phyloP scores from a whole-genome alignment of 2,888 invertebrate species.

The Adelphocoris suturalis region DNA sequence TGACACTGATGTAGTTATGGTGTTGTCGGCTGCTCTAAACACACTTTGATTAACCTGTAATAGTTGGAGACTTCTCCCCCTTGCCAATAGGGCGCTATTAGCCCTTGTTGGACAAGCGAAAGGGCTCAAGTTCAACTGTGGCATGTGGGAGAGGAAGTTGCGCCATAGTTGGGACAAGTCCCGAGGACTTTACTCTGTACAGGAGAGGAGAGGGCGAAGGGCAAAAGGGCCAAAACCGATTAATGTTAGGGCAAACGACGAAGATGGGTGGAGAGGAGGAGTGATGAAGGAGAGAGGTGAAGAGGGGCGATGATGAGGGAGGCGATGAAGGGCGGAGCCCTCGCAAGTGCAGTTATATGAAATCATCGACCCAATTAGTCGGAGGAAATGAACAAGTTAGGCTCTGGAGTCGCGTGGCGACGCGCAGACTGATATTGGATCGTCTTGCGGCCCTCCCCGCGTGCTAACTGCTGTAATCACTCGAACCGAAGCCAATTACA shows the following conservation, averaged over 20 bases:
- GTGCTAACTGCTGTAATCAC: constrained; percentile 43
- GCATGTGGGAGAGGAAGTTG: neutral
- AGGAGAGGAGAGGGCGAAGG: neutral
- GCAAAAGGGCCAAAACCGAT: neutral
- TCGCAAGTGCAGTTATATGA: constrained; percentile 40
- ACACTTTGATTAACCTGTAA: neutral
- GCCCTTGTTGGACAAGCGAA: neutral
- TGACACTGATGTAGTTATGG: too few species aligned
- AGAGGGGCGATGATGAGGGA: neutral
- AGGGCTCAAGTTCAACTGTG: neutral
- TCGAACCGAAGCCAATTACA: constrained; percentile 37
- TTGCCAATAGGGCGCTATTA: neutral
- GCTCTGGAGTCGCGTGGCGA: neutral
- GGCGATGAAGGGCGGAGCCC: too few species aligned
- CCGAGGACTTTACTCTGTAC: neutral
- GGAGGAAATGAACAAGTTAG: constrained; percentile 51
- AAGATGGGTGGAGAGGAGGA: neutral
- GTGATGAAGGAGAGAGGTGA: neutral
- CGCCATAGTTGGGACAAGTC: constrained; percentile 5
- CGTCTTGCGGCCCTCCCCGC: neutral
- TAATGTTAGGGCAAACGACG: neutral
- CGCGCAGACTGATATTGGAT: constrained; percentile 40
- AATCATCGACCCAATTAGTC: constrained; percentile 50
- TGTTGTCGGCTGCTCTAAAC: too few species aligned
- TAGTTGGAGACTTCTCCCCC: neutral